These are phyloP conservation scores for Sparus aurata DNA, from an alignment of 2,797 vertebrate genomes.

Conservation along the genomic window DNA sequence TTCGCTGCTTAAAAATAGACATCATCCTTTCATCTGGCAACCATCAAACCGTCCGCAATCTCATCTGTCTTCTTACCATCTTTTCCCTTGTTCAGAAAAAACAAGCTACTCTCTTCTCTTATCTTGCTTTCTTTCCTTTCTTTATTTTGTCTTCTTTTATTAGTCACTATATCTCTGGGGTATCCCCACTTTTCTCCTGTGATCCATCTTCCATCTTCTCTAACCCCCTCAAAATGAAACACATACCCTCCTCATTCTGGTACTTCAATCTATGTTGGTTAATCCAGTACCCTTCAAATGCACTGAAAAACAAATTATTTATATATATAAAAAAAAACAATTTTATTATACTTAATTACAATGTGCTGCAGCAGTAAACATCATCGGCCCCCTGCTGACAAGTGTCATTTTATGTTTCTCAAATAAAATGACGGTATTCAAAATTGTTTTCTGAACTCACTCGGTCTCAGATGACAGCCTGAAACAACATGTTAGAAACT, in stretches of 20 bases:
- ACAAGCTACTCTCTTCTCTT: conserved; percentile 2
- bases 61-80: conserved; percentile 23
- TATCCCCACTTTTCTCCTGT: conserved; percentile 3
- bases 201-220: no score
- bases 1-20: conserved; percentile 39
- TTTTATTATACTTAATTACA: conserved; percentile 14
- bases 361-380: conserved; percentile 15
- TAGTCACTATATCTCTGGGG: conserved; percentile 4
- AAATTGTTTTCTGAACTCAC: not conserved
- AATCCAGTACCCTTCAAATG: not conserved
- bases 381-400: not conserved
- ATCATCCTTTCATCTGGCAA: conserved; percentile 31
- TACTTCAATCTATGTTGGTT: not conserved
- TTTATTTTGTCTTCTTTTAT: conserved; percentile 8
- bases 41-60: conserved; percentile 22
- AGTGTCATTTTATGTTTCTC: not conserved
- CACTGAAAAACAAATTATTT: not conserved
- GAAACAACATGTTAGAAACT: not conserved
- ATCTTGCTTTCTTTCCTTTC: not conserved
- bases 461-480: not conserved
- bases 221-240: not conserved
- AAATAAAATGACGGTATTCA: not conserved
- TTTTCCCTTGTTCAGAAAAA: conserved; percentile 9
- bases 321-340: conserved; percentile 4
- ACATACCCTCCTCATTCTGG: not conserved